Evolutionary conservation across 2,113 vertebrate genomes (phyloP).

Genomic region (Leptosomus discolor): DNA sequence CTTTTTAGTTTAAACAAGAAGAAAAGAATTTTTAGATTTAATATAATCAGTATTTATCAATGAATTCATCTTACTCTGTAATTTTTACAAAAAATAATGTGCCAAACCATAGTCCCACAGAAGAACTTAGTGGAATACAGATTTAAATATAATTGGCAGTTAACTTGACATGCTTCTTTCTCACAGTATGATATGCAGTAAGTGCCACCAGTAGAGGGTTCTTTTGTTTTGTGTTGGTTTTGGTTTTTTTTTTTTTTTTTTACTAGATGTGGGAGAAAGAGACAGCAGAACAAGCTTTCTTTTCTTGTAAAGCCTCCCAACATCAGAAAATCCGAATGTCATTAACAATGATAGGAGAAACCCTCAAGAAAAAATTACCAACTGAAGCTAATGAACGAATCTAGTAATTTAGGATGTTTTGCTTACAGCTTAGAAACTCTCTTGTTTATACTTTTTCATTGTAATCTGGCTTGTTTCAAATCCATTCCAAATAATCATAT

Average conservation of each 20-base stretch:
- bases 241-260: neutral
- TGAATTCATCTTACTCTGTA: neutral
- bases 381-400: neutral
- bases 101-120: neutral
- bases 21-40: neutral
- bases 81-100: neutral
- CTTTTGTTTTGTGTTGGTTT: neutral
- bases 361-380: neutral
- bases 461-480: neutral
- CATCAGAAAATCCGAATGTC: neutral
- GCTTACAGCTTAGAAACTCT: neutral
- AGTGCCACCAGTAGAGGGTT: neutral
- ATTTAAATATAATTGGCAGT: neutral
- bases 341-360: neutral
- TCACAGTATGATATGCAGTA: neutral
- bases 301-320: neutral
- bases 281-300: neutral
- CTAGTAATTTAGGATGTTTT: neutral
- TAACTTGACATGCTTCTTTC: neutral
- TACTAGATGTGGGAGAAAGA: neutral
- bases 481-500: neutral
- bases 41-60: neutral
- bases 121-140: neutral
- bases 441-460: neutral
- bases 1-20: neutral